Base-by-base conservation (phyloP, 35 echinoderm and acorn worm species). In the Patiria miniata region DNA sequence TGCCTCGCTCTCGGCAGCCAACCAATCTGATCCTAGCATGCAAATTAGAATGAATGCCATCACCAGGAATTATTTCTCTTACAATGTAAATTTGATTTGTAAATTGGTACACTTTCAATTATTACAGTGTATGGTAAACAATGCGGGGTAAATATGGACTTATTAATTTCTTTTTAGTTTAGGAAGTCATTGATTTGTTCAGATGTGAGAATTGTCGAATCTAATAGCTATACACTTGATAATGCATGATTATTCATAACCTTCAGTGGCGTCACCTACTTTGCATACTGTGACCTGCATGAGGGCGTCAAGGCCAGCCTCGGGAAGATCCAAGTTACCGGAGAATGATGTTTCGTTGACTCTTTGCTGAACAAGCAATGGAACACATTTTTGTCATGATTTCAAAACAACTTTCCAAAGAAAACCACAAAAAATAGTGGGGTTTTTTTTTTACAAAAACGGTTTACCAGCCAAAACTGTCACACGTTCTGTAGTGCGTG, bases 271-370 rank as follows among this genome's bases (percentile, higher is more conserved):
- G 78, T 80, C 57, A 85, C 80, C 84, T 89, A 97, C 95, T 88
- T 54, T 69, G 28, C 95, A 97, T 18, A 97, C 95, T 73, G 95
- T 93, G 32, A 90, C 84, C 85, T 97, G 95, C 95, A 97, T 97
- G 17, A 97, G 53, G 21, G 95, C 95, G 85, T 97, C 95, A 86
- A 97, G 90, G 15, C 95, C 95, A 32, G 91, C 95, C 81, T 97
- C 95, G 18, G 95, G 95, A 15, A 86, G 88, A 65, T 97, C 95
- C 39, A 97, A 77, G 80, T 97, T 97, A 8, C 95, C 95, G 32
- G 95, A 97, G 36, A 83, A 56, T 0, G 39, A 81, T 12, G 86
- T 89, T 54, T 86, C 78, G 9, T 54, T 78, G 1, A 95, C 65
- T 59, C 54, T 82, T 4, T 33, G 58, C 93, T 95, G 79, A 18